Evolutionary conservation across 2,797 vertebrate species (phyloP).

Genomic region (Morus bassanus): DNA sequence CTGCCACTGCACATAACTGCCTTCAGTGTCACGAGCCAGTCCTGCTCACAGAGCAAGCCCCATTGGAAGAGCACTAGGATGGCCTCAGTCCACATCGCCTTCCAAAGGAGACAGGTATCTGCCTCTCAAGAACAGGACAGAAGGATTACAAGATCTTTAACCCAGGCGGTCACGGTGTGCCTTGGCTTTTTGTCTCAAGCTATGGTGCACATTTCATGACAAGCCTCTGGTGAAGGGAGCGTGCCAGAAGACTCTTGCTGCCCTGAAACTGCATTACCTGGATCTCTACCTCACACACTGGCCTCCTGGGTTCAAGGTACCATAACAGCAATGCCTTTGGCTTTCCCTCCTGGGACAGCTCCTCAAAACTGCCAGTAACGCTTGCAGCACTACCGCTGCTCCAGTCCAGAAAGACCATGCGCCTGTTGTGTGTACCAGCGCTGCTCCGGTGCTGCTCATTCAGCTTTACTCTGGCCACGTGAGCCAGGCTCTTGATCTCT

Average conservation of each 20-base stretch:
- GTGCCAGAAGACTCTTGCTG: constrained; percentile 77
- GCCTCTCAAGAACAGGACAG: background rate
- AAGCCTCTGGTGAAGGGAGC: constrained; percentile 76
- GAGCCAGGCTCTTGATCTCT: background rate
- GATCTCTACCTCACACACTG: constrained; percentile 84
- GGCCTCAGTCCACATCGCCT: background rate
- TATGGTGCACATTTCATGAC: constrained; percentile 80
- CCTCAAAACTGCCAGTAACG: constrained; percentile 72
- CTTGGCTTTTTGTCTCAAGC: constrained; percentile 44
- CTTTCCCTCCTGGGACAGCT: background rate
- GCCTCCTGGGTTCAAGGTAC: constrained; percentile 69
- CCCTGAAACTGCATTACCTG: constrained; percentile 79
- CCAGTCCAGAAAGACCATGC: background rate
- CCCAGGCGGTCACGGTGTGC: background rate
- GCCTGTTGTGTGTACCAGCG: background rate
- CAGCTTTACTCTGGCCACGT: background rate
- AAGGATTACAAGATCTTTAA: background rate
- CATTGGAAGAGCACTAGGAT: background rate
- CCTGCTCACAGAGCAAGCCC: background rate
- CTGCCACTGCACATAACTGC: background rate
- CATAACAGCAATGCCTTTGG: background rate
- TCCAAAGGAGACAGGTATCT: background rate
- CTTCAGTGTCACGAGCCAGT: background rate
- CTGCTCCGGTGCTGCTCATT: background rate
- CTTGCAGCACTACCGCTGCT: background rate